Percentiles rank a stretch among this genome's conserved stretches.
These are phyloP conservation scores for Graphium colonna DNA, from an alignment of 2,888 invertebrate species.

Conservation along the genomic window DNA sequence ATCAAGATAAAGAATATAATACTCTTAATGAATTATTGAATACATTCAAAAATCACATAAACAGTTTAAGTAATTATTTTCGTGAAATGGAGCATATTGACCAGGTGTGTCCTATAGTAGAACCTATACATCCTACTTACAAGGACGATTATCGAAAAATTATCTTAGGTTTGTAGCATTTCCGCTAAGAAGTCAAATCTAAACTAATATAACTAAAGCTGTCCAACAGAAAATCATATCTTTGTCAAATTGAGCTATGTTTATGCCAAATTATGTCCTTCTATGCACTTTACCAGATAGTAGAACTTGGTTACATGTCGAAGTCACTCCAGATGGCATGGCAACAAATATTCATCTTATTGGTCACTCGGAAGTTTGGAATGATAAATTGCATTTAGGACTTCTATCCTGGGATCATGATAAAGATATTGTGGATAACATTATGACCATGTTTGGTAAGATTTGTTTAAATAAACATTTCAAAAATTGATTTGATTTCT, in stretches of 20 bases:
- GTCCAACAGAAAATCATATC: too few species aligned
- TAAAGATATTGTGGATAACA: conserved; percentile 60
- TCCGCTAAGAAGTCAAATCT: too few species aligned
- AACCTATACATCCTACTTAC: conserved; percentile 53
- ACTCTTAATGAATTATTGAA: conserved; percentile 45
- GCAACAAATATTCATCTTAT: conserved; percentile 60
- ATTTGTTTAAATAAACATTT: conserved; percentile 17
- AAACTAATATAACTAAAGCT: too few species aligned
- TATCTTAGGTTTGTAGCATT: conserved; percentile 47
- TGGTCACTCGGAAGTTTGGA: conserved; percentile 55
- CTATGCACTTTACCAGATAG: conserved; percentile 44
- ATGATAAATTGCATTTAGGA: conserved; percentile 53
- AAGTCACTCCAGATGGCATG: conserved; percentile 56
- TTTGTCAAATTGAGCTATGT: not conserved
- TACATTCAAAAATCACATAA: conserved; percentile 41
- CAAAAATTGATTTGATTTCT: too few species aligned
- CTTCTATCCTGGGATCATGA: conserved; percentile 66
- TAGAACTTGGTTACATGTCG: conserved; percentile 63
- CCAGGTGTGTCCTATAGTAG: conserved; percentile 52
- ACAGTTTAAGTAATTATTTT: conserved; percentile 50
- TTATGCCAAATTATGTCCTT: not conserved
- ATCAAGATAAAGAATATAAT: conserved; percentile 48
- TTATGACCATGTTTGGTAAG: conserved; percentile 58
- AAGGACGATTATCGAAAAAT: conserved; percentile 65
- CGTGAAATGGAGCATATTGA: conserved; percentile 58